Conservation (phyloP, 2,113 vertebrate species). For the Archocentrus centrarchus region DNA sequence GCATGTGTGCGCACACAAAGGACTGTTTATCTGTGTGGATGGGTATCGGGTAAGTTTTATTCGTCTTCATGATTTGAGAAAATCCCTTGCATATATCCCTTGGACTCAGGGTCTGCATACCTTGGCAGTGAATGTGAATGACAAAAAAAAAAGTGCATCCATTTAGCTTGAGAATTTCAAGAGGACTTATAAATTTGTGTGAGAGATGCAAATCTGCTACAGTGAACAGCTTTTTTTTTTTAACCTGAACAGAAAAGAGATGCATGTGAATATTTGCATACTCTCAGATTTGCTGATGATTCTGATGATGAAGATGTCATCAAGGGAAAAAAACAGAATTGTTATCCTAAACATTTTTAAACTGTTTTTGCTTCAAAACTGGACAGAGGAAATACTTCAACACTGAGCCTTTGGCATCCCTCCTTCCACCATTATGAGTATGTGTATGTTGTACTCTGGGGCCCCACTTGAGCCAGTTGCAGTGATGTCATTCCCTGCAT, state of each 20-base stretch:
- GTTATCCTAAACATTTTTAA: background rate
- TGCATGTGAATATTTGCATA: background rate
- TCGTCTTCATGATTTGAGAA: constrained; percentile 36
- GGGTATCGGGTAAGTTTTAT: constrained; percentile 20
- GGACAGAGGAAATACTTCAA: constrained; percentile 10
- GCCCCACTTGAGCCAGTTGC: constrained; percentile 41
- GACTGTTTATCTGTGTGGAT: background rate
- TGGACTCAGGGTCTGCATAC: constrained; percentile 26
- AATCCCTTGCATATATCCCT: constrained; percentile 35
- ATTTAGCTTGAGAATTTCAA: constrained; percentile 43
- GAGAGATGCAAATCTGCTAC: background rate
- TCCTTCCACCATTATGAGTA: constrained; percentile 34
- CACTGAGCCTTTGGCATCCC: constrained; percentile 20
- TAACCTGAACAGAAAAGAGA: background rate
- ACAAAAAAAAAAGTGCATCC: constrained; percentile 39
- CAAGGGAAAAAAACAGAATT: background rate
- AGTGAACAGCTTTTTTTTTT: background rate
- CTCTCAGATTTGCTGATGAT: background rate
- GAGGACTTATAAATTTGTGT: constrained; percentile 22
- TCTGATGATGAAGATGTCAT: background rate
- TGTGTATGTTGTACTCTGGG: constrained; percentile 48
- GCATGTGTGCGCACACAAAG: background rate
- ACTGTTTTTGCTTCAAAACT: constrained; percentile 10
- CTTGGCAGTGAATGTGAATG: constrained; percentile 37
- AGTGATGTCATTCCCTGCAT: constrained; percentile 55